Evolutionary conservation across 2,797 vertebrate species (phyloP).

Genomic region (Eulemur mongoz): DNA sequence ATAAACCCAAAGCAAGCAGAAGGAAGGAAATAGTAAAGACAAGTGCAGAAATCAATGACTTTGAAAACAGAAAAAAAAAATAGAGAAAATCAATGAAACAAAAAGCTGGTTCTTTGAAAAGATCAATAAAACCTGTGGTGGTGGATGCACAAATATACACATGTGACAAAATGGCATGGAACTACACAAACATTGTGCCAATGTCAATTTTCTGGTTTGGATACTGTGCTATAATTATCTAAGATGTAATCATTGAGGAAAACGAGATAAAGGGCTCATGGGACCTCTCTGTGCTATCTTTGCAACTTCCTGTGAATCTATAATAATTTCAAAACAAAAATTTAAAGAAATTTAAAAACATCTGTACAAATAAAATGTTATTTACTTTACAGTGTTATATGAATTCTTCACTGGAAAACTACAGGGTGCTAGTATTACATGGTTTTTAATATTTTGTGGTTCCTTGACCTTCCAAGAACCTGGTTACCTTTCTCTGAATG

Average conservation of each 20-base stretch:
- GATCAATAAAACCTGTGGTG: not conserved
- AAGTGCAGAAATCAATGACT: not conserved
- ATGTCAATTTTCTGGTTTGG: not conserved
- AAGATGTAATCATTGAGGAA: not conserved
- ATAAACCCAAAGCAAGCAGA: not conserved
- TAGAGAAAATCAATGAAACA: not conserved
- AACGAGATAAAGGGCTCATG: not conserved
- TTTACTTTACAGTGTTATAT: conserved; percentile 30
- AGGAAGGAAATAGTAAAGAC: not conserved
- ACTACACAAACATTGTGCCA: not conserved
- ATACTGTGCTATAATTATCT: not conserved
- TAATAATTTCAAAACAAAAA: not conserved
- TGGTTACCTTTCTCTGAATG: conserved; percentile 6
- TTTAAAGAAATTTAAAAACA: conserved; percentile 21
- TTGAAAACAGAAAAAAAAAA: conserved; percentile 4
- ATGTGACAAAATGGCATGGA: not conserved
- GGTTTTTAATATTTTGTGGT: conserved; percentile 2
- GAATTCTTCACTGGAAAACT: conserved; percentile 6
- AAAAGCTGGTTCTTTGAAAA: conserved; percentile 48
- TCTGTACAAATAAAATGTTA: not conserved
- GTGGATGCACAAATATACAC: not conserved
- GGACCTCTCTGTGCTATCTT: not conserved
- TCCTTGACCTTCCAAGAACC: not conserved
- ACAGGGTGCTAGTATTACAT: not conserved
- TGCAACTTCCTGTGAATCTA: not conserved